Base-by-base conservation (phyloP, 2,888 invertebrate genomes). In the Eristalis pertinax region DNA sequence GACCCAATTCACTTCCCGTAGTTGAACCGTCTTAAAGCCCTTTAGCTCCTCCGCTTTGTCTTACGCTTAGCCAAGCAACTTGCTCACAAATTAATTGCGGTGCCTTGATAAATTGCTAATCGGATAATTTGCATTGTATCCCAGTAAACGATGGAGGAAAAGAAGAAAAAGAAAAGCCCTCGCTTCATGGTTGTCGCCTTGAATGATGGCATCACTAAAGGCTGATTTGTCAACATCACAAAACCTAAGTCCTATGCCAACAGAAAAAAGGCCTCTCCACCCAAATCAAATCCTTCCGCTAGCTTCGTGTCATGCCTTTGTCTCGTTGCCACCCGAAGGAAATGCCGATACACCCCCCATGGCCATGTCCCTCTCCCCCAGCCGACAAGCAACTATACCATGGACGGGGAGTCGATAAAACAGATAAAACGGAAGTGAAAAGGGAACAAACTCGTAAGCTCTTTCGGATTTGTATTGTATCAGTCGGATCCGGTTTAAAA, bases 201-300 rank as follows among this genome's bases (percentile, higher is more conserved):
- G 77, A 85, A 81, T 74, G 64, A 81, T 81, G 68, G 81, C 69
- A 43, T 77, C 68, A 85, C 76, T 73, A 81, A 77, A 58, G 77
- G 77, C 64, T 77, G 73, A 85, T 85, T 85, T 81, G 81, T 85
- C 85, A 85, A 85, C 85, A 77, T 85, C 77, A 81, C 64, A 69
- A 73, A 77, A 58, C 63, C 63, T 26, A 85, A 80, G 68, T 72
- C 72, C 81, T 81, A 38, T 68, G 72, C 67, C 74, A 77, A 81
- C 76, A 58, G 29, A 64, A 73, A 58, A 29, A 50, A 50, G 50
- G 50, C 50, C 50, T 50, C 8, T n/a, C 64, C 56, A 24, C 58
- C 65, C 56, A 26, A 63, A 70, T 15, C 43, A 43, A 67, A 76
- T 76, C 62, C 67, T 67, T 84, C 65, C n/a, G 64, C 56, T 63